These are phyloP conservation scores for Mycetomoellerius zeteki DNA, from an alignment of 1,140 invertebrate species.

Conservation along the genomic window DNA sequence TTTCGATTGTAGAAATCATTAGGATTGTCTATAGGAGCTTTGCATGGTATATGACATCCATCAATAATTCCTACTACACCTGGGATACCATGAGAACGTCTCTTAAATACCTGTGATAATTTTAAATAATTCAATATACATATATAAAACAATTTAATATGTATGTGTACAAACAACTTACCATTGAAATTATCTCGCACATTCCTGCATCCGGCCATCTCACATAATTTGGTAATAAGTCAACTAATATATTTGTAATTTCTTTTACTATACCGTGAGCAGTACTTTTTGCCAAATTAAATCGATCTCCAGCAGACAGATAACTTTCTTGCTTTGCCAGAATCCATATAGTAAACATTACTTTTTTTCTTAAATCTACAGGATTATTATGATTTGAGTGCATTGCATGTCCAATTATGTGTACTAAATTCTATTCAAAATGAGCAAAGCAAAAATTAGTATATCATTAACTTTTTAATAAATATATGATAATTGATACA, in stretches of 20 bases:
- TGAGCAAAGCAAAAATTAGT: background rate
- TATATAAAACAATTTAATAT: no score
- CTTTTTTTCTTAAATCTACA: conserved; percentile 26
- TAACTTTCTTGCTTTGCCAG: conserved; percentile 25
- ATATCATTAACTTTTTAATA: no score
- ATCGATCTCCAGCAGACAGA: conserved; percentile 12
- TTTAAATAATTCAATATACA: no score
- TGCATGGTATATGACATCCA: background rate
- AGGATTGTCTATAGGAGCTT: background rate
- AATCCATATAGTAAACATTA: conserved; percentile 7
- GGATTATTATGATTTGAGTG: conserved; percentile 1
- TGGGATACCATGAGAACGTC: background rate
- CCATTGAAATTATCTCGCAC: no score
- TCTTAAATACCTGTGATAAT: background rate
- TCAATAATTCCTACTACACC: background rate
- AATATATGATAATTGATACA: no score
- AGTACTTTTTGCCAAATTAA: conserved; percentile 20
- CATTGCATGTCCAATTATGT: conserved; percentile 18
- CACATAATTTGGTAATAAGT: conserved; percentile 7
- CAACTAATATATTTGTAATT: background rate
- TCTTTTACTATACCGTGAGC: background rate
- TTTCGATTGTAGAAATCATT: conserved; percentile 9
- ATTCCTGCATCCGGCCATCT: background rate
- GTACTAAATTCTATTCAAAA: background rate
- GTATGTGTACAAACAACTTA: no score